A percentile compares a stretch with the other conserved stretches of the same genome.
Evolutionary conservation across 2,113 vertebrate species (phyloP).

Genomic region (Bagarius yarrelli): DNA sequence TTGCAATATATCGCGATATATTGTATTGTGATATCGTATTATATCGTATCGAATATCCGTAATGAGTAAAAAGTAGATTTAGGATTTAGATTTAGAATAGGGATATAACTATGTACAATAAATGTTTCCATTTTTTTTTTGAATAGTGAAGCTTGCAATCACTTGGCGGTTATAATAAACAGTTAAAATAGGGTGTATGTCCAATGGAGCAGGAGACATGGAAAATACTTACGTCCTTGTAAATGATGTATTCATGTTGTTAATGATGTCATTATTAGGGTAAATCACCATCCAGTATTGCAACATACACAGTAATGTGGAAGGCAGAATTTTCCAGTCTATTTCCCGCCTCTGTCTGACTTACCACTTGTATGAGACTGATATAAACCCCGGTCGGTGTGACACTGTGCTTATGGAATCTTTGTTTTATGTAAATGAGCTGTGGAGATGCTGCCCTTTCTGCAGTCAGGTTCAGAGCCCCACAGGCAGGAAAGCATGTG

Average conservation of each 20-base stretch:
- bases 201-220: not conserved
- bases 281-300: not conserved
- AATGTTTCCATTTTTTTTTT: not conserved
- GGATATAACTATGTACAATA: not conserved
- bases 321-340: too few species aligned
- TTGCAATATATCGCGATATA: too few species aligned
- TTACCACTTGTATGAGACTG: not conserved
- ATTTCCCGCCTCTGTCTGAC: not conserved
- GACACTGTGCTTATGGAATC: not conserved
- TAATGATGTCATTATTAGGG: not conserved
- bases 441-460: not conserved
- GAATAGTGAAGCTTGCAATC: not conserved
- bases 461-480: constrained; percentile 26
- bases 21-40: too few species aligned
- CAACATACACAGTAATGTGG: not conserved
- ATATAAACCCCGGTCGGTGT: not conserved
- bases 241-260: not conserved
- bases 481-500: constrained; percentile 30
- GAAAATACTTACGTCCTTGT: not conserved
- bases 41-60: too few species aligned
- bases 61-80: not conserved
- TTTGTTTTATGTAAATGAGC: not conserved
- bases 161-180: not conserved
- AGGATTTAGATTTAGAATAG: not conserved
- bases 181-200: not conserved